Conservation (phyloP, 2,888 invertebrate genomes). For the Tipula vernalis region DNA sequence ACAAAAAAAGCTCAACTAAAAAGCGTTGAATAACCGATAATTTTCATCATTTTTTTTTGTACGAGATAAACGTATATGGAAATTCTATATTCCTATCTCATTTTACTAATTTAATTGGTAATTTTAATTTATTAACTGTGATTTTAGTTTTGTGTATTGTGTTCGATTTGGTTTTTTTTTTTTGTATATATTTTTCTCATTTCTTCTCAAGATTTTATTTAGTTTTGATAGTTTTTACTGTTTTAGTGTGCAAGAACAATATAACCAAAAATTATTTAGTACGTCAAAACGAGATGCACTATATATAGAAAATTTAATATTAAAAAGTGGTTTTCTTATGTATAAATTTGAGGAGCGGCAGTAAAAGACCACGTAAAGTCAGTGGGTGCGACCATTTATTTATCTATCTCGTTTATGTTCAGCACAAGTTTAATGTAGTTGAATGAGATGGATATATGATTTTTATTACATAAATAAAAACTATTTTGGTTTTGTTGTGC, state of each 20-base stretch:
- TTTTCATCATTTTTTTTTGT: neutral
- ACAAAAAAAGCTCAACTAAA: neutral
- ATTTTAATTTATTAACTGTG: neutral
- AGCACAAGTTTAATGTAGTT: neutral
- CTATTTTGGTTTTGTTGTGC: neutral
- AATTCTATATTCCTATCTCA: neutral
- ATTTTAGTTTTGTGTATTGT: neutral
- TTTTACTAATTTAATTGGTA: conserved; percentile 5
- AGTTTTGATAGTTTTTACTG: neutral
- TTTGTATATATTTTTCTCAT: neutral
- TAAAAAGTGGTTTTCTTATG: neutral
- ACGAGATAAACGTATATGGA: neutral
- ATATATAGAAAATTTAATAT: neutral
- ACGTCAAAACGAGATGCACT: neutral
- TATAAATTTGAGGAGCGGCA: conserved; percentile 8
- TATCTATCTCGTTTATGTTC: neutral
- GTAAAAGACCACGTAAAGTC: conserved; percentile 14
- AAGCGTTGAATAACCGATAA: conserved; percentile 11
- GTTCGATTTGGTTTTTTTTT: neutral
- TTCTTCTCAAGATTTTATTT: neutral
- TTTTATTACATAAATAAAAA: neutral
- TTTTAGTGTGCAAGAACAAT: neutral
- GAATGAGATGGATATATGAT: conserved; percentile 4
- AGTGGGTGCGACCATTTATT: conserved; percentile 17
- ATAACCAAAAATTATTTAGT: neutral